phyloP scores from a whole-genome alignment of 2,797 vertebrate species.

The Pterois miles region DNA sequence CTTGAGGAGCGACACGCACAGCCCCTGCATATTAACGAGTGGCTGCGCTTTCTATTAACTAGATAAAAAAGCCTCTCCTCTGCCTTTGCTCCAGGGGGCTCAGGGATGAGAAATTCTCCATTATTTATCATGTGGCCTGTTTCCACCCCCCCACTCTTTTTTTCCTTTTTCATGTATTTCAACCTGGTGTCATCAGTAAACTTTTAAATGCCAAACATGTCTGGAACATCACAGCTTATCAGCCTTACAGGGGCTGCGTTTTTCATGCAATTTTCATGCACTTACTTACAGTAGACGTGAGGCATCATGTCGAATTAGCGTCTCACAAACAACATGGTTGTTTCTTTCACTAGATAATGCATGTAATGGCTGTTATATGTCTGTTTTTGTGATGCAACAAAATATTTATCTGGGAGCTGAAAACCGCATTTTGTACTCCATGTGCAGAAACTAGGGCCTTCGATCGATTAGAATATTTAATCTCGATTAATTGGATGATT shows the following conservation, averaged over 20 bases:
- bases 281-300: constrained; percentile 79
- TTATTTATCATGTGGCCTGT: constrained; percentile 97
- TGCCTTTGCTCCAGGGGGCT: constrained; percentile 97
- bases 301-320: constrained; percentile 79
- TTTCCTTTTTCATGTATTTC: constrained; percentile 86
- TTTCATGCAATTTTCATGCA: constrained; percentile 80
- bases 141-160: neutral
- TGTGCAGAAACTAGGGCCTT: neutral
- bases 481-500: too few relatives aligned
- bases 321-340: constrained; percentile 78
- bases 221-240: constrained; percentile 81
- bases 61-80: constrained; percentile 98
- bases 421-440: neutral
- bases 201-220: constrained; percentile 87
- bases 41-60: constrained; percentile 99
- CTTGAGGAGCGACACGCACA: constrained; percentile 91
- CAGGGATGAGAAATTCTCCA: constrained; percentile 95
- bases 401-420: constrained; percentile 46
- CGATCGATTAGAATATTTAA: too few relatives aligned
- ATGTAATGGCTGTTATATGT: constrained; percentile 49
- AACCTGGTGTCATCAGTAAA: constrained; percentile 94
- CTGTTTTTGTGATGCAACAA: constrained; percentile 28
- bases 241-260: constrained; percentile 82
- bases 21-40: constrained; percentile 99
- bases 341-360: constrained; percentile 63